Base-by-base conservation (phyloP, 35 echinoderm and acorn worm genomes). In the Lytechinus pictus region DNA sequence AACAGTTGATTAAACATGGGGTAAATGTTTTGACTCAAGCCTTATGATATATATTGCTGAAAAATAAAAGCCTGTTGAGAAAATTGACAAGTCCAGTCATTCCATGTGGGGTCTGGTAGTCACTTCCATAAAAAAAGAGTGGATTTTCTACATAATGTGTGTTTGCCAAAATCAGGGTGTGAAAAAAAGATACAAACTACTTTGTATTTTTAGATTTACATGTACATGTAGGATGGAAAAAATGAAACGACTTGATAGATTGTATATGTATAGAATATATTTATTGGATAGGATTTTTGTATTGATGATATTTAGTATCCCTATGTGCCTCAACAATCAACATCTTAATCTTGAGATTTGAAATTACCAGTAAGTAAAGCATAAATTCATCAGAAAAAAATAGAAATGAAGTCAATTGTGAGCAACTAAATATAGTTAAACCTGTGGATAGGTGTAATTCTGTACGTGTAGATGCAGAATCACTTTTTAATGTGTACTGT, bases 281-380 rank as follows among this genome's bases (percentile, higher is more conserved):
- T 90, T 90, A 90, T 90, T 90, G 88, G 88, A 90, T 90, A 90
- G 66, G 66, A 44, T 90, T 90, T 90, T 90, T 54, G 88, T 52
- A 52, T 44, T 52, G 52, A 90, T 90, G 29, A 90, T 52, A 90
- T 90, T 52, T 90, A 90, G 88, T 12, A 90, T 90, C 88, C 88
- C 88, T 90, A 90, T 90, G 88, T 90, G 88, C 88, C 88, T 90
- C 28, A 9, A 44, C 33, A 44, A 90, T 44, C 14, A 4, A 44
- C 11, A 54, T 54, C 11, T 51, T 9, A 90, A 52, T 54, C 52
- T 52, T 51, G 52, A 90, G 52, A 21, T 5, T 4, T 28, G 29
- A 12, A 90, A 52, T 90, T 10, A 12, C 88, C 44, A 7, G n/a
- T 44, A 44, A 44, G 33, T 44, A 44, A 44, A 44, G 33, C 33